phyloP scores from a whole-genome alignment of 2,888 invertebrate genomes.

The Buathra laborator region DNA sequence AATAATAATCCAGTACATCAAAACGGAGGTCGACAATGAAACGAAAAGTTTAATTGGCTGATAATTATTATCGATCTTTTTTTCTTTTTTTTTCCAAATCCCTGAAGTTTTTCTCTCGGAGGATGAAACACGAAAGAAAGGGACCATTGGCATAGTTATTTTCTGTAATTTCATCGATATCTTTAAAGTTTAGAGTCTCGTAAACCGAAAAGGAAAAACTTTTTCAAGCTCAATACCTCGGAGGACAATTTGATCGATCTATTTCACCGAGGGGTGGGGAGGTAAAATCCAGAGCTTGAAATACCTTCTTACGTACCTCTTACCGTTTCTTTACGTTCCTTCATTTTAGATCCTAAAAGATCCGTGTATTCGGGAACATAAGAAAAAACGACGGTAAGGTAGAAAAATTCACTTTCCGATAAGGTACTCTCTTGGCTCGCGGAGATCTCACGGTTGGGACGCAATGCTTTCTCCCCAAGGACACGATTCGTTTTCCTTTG shows the following conservation, averaged over 20 bases:
- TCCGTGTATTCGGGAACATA: neutral
- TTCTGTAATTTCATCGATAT: neutral
- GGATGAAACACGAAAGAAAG: too few relatives aligned
- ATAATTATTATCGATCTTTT: constrained; percentile 12
- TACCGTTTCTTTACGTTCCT: constrained; percentile 10
- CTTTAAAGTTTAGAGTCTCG: neutral
- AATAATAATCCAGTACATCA: too few relatives aligned
- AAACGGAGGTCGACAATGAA: too few relatives aligned
- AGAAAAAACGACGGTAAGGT: constrained; percentile 18
- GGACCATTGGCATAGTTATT: neutral
- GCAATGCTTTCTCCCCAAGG: constrained; percentile 47
- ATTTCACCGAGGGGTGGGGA: neutral
- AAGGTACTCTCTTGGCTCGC: constrained; percentile 46
- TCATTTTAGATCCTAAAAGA: constrained; percentile 43
- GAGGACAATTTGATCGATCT: constrained; percentile 55
- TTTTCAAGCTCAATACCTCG: constrained; percentile 24
- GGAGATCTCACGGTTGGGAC: constrained; percentile 10
- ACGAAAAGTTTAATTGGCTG: neutral
- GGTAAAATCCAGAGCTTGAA: constrained; percentile 45
- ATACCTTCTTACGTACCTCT: constrained; percentile 20
- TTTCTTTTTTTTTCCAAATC: neutral
- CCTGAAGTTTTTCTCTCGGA: too few relatives aligned
- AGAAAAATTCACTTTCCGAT: constrained; percentile 65
- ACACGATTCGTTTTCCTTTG: constrained; percentile 65
- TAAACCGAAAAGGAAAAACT: constrained; percentile 31